Evolutionary conservation across 1,140 invertebrate species (phyloP).

Genomic region (Sitodiplosis mosellana): DNA sequence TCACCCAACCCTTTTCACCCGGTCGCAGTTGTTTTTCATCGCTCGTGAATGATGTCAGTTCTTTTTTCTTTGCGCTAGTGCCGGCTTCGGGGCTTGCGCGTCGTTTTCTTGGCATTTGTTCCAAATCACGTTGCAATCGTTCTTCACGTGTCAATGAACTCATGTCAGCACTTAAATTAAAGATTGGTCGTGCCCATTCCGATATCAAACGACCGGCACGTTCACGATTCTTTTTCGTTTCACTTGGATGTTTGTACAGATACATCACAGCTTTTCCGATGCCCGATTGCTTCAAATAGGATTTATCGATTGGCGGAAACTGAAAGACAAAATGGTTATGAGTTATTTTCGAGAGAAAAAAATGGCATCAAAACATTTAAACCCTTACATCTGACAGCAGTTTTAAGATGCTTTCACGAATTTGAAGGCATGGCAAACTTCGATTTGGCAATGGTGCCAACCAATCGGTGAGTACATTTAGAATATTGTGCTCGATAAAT

Average conservation of each 20-base stretch:
- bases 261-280: constrained; percentile 99
- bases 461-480: constrained; percentile 91
- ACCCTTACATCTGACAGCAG: constrained; percentile 64
- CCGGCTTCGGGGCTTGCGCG: constrained; percentile 28
- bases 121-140: constrained; percentile 75
- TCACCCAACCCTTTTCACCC: constrained; percentile 89
- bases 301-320: constrained; percentile 81
- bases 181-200: constrained; percentile 92
- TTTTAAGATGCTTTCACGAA: constrained; percentile 76
- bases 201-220: constrained; percentile 83
- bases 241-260: constrained; percentile 95
- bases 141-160: constrained; percentile 75
- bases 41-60: constrained; percentile 5
- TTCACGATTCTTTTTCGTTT: constrained; percentile 85
- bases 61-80: constrained; percentile 10
- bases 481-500: constrained; percentile 87
- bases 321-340: constrained; percentile 33
- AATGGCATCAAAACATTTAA: background rate
- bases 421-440: constrained; percentile 80
- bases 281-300: constrained; percentile 80
- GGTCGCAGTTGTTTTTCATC: constrained; percentile 40
- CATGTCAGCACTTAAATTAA: constrained; percentile 90
- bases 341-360: background rate
- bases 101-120: constrained; percentile 60
- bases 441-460: constrained; percentile 93